These are phyloP conservation scores for Ectobius pallidus DNA, from an alignment of 2,888 invertebrate genomes.

Conservation along the genomic window DNA sequence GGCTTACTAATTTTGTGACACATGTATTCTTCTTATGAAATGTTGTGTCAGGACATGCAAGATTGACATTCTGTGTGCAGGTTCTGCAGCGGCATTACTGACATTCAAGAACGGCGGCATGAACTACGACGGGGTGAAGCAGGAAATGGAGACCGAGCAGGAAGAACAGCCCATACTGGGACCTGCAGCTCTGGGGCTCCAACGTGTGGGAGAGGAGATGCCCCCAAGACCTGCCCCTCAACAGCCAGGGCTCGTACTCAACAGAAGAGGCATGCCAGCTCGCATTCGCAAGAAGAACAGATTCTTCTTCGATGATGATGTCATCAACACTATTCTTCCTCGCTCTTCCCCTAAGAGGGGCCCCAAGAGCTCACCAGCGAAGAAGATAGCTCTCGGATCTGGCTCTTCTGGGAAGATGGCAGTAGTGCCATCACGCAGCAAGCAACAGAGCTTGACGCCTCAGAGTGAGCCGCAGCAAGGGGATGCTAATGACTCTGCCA, in stretches of 20 bases:
- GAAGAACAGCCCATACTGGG: conserved; percentile 75
- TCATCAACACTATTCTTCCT: conserved; percentile 80
- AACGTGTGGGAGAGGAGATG: conserved; percentile 77
- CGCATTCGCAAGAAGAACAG: conserved; percentile 88
- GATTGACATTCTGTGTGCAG: no score
- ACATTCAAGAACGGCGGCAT: conserved; percentile 62
- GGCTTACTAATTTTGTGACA: no score
- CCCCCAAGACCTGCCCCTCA: conserved; percentile 71
- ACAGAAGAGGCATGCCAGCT: conserved; percentile 88
- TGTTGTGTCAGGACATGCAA: no score
- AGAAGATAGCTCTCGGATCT: conserved; percentile 57
- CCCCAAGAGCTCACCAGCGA: conserved; percentile 63
- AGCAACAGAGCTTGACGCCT: conserved; percentile 25
- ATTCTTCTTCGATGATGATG: conserved; percentile 88
- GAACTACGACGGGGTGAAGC: conserved; percentile 45
- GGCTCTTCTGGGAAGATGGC: conserved; percentile 58
- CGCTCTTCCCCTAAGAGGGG: conserved; percentile 73
- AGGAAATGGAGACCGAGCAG: conserved; percentile 63
- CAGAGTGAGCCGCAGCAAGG: conserved; percentile 2
- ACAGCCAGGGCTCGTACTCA: conserved; percentile 79
- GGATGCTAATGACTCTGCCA: conserved; percentile 2
- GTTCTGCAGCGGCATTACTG: conserved; percentile 61
- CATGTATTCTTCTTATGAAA: no score
- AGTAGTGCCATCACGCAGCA: conserved; percentile 52
- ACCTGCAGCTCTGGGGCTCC: conserved; percentile 79